These are phyloP conservation scores for Horisme vitalbata DNA, from an alignment of 2,888 invertebrate species.

Conservation along the genomic window DNA sequence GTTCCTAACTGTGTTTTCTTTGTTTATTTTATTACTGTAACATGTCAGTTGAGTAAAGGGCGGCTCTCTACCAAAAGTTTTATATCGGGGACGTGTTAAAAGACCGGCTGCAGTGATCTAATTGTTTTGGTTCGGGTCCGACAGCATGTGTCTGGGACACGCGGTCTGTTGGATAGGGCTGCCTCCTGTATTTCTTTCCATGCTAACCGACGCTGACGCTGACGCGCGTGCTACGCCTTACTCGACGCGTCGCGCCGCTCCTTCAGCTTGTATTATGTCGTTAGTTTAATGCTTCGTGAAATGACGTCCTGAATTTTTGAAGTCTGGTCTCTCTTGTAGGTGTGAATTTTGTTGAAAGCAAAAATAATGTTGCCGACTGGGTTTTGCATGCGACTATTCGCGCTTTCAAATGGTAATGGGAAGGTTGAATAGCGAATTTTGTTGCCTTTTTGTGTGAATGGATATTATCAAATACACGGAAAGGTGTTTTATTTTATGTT, in stretches of 20 bases:
- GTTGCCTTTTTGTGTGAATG: conserved; percentile 21
- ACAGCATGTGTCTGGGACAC: conserved; percentile 38
- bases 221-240: too few relatives aligned
- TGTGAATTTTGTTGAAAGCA: conserved; percentile 30
- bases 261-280: conserved; percentile 49
- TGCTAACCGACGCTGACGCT: too few relatives aligned
- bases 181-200: conserved; percentile 36
- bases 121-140: conserved; percentile 70
- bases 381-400: conserved; percentile 22
- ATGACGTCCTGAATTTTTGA: conserved; percentile 44
- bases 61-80: conserved; percentile 42
- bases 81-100: conserved; percentile 52
- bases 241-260: too few relatives aligned
- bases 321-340: conserved; percentile 29
- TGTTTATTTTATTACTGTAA: conserved; percentile 31
- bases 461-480: conserved; percentile 2
- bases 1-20: conserved; percentile 25
- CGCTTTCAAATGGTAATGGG: conserved; percentile 19
- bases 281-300: conserved; percentile 52
- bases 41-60: conserved; percentile 29
- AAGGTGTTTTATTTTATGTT: conserved; percentile 1
- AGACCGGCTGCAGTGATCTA: conserved; percentile 56
- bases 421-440: conserved; percentile 20
- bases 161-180: conserved; percentile 58
- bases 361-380: conserved; percentile 18